Percentiles rank a stretch among this genome's conserved stretches.
These are phyloP conservation scores for Phthorimaea operculella DNA, from an alignment of 1,140 invertebrate species.

Conservation along the genomic window DNA sequence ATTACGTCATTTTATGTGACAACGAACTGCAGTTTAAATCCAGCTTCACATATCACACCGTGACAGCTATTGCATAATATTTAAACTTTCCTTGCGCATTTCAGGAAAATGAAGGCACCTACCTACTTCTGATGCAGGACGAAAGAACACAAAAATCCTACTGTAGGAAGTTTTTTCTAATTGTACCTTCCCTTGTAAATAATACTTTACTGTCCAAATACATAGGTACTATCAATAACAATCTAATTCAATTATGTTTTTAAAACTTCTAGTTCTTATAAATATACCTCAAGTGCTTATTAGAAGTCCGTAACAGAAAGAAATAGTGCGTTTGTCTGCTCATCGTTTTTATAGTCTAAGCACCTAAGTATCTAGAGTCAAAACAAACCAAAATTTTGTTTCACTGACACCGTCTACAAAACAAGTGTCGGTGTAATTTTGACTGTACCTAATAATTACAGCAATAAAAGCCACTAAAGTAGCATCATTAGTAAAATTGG, in stretches of 20 bases:
- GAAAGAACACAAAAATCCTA: no score
- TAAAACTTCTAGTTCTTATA: no score
- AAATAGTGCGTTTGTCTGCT: no score
- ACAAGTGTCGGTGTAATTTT: neutral
- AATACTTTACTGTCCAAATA: no score
- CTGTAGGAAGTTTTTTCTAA: no score
- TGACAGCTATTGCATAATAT: slow-evolving; percentile 9
- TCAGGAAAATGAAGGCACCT: neutral
- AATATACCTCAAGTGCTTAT: no score
- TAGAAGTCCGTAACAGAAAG: no score
- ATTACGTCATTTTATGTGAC: slow-evolving; percentile 28
- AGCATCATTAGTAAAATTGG: slow-evolving; percentile 1
- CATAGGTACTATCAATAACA: no score
- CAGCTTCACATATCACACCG: neutral
- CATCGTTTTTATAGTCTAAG: no score
- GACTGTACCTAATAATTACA: neutral
- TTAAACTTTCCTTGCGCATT: slow-evolving; percentile 15
- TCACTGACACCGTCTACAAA: neutral
- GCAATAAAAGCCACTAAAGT: neutral
- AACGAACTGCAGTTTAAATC: slow-evolving; percentile 17
- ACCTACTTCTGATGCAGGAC: neutral
- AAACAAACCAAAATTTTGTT: neutral
- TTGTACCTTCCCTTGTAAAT: no score
- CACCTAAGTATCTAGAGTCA: no score
- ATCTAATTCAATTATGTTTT: no score